These are phyloP conservation scores for Mixornis gularis DNA, from an alignment of 2,113 vertebrate species.

Conservation along the genomic window DNA sequence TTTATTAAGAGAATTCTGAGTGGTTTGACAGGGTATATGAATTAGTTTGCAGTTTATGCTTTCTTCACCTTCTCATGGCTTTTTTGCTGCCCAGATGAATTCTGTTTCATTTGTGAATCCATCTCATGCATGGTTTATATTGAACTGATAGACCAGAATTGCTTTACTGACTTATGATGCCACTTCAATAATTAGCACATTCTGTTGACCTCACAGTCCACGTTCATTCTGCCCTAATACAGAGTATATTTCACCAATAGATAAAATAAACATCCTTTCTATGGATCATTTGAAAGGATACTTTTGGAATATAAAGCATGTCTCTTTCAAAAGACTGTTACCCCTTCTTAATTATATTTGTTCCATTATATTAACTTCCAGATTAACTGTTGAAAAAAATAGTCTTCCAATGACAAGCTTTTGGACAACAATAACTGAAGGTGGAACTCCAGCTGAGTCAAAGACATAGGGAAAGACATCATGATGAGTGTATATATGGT, in stretches of 20 bases:
- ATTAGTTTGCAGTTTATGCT: background rate
- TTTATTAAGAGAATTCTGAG: background rate
- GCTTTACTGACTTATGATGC: background rate
- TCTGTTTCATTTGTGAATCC: background rate
- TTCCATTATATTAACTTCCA: background rate
- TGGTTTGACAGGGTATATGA: background rate
- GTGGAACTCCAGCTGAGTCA: background rate
- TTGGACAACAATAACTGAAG: background rate
- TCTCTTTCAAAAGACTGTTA: background rate
- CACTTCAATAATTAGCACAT: background rate
- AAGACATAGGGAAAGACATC: background rate
- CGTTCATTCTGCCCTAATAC: background rate
- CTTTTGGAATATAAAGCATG: background rate
- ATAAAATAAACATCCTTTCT: background rate
- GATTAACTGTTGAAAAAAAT: background rate
- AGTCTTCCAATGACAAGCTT: background rate
- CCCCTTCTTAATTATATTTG: background rate
- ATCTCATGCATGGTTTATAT: background rate
- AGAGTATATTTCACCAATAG: background rate
- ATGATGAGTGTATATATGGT: background rate
- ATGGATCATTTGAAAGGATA: background rate
- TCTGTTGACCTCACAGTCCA: background rate
- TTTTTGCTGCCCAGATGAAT: background rate
- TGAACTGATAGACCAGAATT: background rate
- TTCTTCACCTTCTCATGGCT: background rate